phyloP scores from a whole-genome alignment of 2,797 vertebrate species.

The Euthynnus affinis region DNA sequence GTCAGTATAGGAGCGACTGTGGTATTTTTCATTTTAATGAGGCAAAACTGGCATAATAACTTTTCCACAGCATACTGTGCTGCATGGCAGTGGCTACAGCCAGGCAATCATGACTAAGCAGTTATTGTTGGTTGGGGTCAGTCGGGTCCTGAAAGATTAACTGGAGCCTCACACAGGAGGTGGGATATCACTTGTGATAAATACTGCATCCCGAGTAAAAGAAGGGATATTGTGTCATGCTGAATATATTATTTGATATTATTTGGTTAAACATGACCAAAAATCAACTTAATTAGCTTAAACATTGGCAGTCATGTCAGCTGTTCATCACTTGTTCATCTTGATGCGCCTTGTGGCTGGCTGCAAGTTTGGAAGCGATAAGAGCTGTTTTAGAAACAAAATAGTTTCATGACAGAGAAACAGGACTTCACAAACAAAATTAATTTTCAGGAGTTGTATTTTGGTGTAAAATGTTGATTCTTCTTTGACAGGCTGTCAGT shows the following conservation, averaged over 20 bases:
- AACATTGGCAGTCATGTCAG: background rate
- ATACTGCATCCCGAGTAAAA: background rate
- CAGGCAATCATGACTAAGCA: conserved; percentile 30
- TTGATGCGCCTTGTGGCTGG: background rate
- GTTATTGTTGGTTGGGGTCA: conserved; percentile 27
- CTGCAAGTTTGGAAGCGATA: background rate
- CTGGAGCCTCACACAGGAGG: conserved; percentile 16
- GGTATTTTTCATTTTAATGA: conserved; percentile 48
- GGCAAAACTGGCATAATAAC: conserved; percentile 15
- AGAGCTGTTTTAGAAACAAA: background rate
- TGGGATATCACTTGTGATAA: conserved; percentile 23
- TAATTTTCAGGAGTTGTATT: background rate
- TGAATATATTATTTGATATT: background rate
- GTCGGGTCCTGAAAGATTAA: conserved; percentile 37
- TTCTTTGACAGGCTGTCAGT: background rate
- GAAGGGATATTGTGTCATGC: background rate
- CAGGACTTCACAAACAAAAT: background rate
- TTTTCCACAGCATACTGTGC: conserved; percentile 20
- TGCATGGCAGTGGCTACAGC: conserved; percentile 24
- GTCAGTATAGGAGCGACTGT: background rate
- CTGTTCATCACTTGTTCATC: background rate
- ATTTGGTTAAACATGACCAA: conserved; percentile 4
- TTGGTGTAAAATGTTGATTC: background rate
- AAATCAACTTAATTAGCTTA: background rate
- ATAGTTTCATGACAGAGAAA: background rate